Evolutionary conservation across 1,140 invertebrate species (phyloP), one percentile per base, ranked within the genome.

Genomic region (Diachasma alloeum): DNA sequence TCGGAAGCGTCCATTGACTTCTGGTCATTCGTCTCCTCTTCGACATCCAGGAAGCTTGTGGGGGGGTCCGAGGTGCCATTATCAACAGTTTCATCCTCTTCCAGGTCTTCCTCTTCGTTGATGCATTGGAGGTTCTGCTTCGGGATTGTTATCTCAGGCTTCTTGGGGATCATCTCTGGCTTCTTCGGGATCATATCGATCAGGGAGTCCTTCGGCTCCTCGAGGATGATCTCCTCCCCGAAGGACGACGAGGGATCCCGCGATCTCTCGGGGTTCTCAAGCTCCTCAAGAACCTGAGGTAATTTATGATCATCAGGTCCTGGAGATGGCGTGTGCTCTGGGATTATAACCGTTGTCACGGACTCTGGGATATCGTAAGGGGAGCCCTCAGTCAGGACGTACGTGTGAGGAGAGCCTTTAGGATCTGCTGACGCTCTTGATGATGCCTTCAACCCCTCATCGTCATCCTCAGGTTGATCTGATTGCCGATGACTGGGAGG

Each of bases 271-370:
- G 11, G 4, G 19, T 71, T 22, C n/a, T 76, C 31, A 63, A 24
- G 2, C 22, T 70, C 56, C 31, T 74, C 46, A 3, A 24, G 39
- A 17, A 31, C 42, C 15, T 46, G 44, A 11, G 59, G 37, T 22
- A 67, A 19, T n/a, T 19, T 44, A 36, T 36, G 22, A 36, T 15
- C 75, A 8, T 83, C 79, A 0, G 78, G 81, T 8, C 79, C 66
- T 5, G 83, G 79, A 0, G 80, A 77, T 1, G 76, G 1, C 1
- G 19, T 10, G 11, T 53, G 82, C 0, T 87, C 85, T 0, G 88
- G 87, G 36, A 90, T 87, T 59, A 90, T 85, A 0, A 90, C 87
- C 0, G 88, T 90, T 4, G 86, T 89, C 0, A 90, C 84, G 0
- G 81, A 81, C 68, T 90, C 87, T 8, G 88, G 88, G 48, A 89